These are phyloP conservation scores for Oasisia sp. DNA, from an alignment of 2,888 invertebrate species.

Conservation along the genomic window DNA sequence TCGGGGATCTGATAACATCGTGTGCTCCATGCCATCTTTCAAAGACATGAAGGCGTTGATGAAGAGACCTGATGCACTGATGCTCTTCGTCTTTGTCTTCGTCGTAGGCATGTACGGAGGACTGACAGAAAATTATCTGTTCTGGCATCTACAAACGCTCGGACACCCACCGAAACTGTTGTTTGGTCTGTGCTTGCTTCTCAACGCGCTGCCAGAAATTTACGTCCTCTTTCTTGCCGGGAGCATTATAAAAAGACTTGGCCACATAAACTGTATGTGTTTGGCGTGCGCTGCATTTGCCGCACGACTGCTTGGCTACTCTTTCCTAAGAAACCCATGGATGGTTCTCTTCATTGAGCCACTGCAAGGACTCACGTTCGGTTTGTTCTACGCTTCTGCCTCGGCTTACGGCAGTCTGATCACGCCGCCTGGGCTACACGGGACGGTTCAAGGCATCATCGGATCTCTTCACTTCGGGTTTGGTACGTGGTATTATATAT, in stretches of 20 bases:
- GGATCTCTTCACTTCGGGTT: constrained; percentile 91
- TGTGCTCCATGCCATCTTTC: constrained; percentile 68
- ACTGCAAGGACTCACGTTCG: constrained; percentile 87
- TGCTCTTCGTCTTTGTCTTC: constrained; percentile 84
- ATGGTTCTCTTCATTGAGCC: constrained; percentile 81
- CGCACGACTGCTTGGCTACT: not conserved
- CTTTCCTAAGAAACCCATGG: not conserved
- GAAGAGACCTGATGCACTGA: constrained; percentile 81
- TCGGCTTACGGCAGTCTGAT: constrained; percentile 87
- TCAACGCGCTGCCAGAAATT: not conserved
- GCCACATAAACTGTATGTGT: not conserved
- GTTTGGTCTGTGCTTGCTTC: not conserved
- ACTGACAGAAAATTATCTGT: too few species aligned
- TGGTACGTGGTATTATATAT: constrained; percentile 68
- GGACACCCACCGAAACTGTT: not conserved
- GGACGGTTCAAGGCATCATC: constrained; percentile 86
- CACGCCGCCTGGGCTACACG: constrained; percentile 84
- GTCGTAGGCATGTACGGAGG: constrained; percentile 78
- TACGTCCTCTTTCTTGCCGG: not conserved
- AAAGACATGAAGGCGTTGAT: constrained; percentile 80
- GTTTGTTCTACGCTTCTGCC: constrained; percentile 91
- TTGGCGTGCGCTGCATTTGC: not conserved
- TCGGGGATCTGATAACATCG: constrained; percentile 45
- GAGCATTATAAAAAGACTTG: not conserved
- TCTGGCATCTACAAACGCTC: too few species aligned